Evolutionary conservation across 2,888 invertebrate genomes (phyloP).

Genomic region (Papilio gigon): DNA sequence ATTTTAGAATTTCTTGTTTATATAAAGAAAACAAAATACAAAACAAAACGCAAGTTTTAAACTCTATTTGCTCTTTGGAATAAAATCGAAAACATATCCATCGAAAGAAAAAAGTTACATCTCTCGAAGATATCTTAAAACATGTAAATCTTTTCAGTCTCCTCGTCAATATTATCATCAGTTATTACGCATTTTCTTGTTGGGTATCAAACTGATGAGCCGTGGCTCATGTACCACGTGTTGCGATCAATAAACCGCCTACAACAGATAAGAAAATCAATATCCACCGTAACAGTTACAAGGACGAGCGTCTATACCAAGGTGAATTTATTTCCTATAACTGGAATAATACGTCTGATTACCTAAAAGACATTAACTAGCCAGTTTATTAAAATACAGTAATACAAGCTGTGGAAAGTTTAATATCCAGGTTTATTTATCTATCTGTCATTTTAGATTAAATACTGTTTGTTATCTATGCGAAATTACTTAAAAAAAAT

Average conservation of each 20-base stretch:
- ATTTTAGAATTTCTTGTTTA: no score
- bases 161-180: no score
- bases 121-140: neutral
- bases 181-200: no score
- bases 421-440: no score
- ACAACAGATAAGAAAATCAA: constrained; percentile 30
- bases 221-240: neutral
- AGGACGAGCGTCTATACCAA: constrained; percentile 8
- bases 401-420: no score
- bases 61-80: neutral
- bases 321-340: constrained; percentile 14
- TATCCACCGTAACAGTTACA: constrained; percentile 34
- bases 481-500: no score
- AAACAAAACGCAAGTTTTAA: neutral
- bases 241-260: constrained; percentile 2
- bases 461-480: no score
- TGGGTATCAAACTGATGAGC: neutral
- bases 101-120: no score
- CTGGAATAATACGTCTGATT: neutral
- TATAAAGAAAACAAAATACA: neutral
- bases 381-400: no score
- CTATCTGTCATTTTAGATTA: no score
- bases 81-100: neutral
- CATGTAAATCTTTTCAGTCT: neutral
- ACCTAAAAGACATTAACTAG: neutral